These are phyloP conservation scores for Tadarida brasiliensis DNA, from an alignment of 2,797 vertebrate species.

Conservation along the genomic window DNA sequence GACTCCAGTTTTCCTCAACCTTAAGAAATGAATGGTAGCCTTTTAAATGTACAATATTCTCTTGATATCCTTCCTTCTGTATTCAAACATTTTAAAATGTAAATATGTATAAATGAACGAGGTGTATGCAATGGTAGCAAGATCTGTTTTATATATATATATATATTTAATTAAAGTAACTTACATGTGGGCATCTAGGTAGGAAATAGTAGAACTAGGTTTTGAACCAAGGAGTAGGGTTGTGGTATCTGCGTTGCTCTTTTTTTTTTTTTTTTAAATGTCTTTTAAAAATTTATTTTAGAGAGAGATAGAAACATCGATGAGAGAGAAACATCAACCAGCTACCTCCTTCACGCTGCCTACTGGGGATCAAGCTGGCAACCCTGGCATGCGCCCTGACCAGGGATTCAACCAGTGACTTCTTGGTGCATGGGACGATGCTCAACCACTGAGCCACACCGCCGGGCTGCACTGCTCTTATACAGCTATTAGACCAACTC, in stretches of 20 bases:
- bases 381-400: no score
- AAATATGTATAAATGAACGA: background rate
- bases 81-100: slow-evolving; percentile 22
- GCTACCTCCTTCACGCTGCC: no score
- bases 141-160: background rate
- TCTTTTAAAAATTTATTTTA: no score
- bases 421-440: no score
- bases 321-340: no score
- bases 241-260: background rate
- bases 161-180: background rate
- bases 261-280: no score
- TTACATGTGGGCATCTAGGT: background rate
- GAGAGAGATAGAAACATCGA: no score
- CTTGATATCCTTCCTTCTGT: background rate
- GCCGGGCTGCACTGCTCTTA: background rate
- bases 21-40: background rate
- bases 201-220: background rate
- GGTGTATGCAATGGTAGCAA: background rate
- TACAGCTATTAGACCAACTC: background rate
- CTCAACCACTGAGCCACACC: no score
- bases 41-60: background rate
- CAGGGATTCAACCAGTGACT: no score
- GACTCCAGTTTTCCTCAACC: background rate
- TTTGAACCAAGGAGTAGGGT: background rate
- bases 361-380: no score